Conservation (phyloP, 2,888 invertebrate species). For the Drosophila pegasa region DNA sequence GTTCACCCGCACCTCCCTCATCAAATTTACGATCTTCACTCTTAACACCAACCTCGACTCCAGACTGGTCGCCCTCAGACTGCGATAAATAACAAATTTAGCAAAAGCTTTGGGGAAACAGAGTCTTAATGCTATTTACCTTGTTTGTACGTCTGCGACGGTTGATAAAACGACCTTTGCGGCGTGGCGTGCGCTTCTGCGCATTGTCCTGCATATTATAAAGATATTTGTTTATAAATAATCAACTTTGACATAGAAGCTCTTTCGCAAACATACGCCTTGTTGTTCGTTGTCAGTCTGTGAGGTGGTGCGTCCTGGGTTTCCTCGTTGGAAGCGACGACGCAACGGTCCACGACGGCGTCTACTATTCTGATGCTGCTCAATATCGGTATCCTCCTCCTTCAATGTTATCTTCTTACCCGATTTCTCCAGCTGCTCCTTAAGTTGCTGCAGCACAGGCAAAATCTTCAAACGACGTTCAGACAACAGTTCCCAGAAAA, state of each 20-base stretch:
- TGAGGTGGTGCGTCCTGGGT: slow-evolving; percentile 85
- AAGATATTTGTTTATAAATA: not conserved
- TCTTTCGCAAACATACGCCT: slow-evolving; percentile 60
- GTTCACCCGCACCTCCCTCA: slow-evolving; percentile 64
- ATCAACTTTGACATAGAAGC: not conserved
- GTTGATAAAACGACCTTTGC: slow-evolving; percentile 78
- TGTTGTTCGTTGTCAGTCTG: slow-evolving; percentile 83
- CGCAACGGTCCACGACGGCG: slow-evolving; percentile 84
- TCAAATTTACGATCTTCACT: slow-evolving; percentile 81
- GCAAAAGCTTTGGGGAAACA: not conserved
- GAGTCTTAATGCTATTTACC: slow-evolving; percentile 50
- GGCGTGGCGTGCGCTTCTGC: slow-evolving; percentile 76
- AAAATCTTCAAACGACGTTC: slow-evolving; percentile 89
- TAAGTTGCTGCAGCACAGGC: slow-evolving; percentile 90
- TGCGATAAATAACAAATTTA: slow-evolving; percentile 30
- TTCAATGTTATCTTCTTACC: slow-evolving; percentile 88
- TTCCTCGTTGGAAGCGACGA: slow-evolving; percentile 85
- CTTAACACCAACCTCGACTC: slow-evolving; percentile 80
- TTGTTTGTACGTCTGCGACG: slow-evolving; percentile 83
- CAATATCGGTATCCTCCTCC: slow-evolving; percentile 89
- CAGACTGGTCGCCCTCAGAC: slow-evolving; percentile 84
- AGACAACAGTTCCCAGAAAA: slow-evolving; percentile 92
- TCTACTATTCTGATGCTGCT: slow-evolving; percentile 86
- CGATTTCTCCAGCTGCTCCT: slow-evolving; percentile 89
- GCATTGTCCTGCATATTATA: slow-evolving; percentile 53